Base-by-base conservation (phyloP, 2,113 vertebrate genomes). In the Sebastes schlegelii region DNA sequence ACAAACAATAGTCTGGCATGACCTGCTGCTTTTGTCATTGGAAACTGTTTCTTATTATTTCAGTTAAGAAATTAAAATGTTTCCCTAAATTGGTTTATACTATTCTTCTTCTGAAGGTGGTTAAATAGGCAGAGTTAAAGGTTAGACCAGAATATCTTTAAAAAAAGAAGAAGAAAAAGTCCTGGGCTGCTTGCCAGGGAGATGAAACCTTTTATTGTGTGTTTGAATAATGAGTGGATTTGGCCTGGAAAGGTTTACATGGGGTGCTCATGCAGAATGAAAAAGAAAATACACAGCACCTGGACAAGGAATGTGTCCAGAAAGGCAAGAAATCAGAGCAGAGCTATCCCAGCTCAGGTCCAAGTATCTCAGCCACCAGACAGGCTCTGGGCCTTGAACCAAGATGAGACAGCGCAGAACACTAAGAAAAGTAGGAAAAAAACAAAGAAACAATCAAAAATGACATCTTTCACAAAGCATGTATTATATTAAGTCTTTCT, bases 241-340 rank as follows among this genome's bases (percentile, higher is more conserved):
- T 77, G 48, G 81, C 84, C 82, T 88, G 74, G 68, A 90, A 87
- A 82, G 52, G 80, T 94, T 83, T 87, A 91, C 81, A 86, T 80
- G 19, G 16, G 91, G 70, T 88, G 86, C 86, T 92, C 92, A 75
- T 80, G 78, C 83, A 92, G 85, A 69, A 45, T 89, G 74, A 64
- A 95, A 95, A 96, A 88, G 78, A 94, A 96, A 96, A 96, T 94
- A 95, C 72, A 94, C 88, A 95, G 79, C 87, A 92, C 90, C 90
- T 94, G 71, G 83, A 74, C 85, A 55, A 94, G 94, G 90, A 95
- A 93, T 88, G 64, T 86, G 19, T 66, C 45, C 46, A 67, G 51
- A 73, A 66, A 66, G 21, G 82, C 43, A 52, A 77, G 26, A 42
- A 77, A 26, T 64, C 8, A 52, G 77, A 34, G 34, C 26, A 54